Percentiles rank a stretch among this genome's conserved stretches.
These are phyloP conservation scores for Oreochromis spilurus DNA, from an alignment of 2,113 vertebrate species.

Conservation along the genomic window DNA sequence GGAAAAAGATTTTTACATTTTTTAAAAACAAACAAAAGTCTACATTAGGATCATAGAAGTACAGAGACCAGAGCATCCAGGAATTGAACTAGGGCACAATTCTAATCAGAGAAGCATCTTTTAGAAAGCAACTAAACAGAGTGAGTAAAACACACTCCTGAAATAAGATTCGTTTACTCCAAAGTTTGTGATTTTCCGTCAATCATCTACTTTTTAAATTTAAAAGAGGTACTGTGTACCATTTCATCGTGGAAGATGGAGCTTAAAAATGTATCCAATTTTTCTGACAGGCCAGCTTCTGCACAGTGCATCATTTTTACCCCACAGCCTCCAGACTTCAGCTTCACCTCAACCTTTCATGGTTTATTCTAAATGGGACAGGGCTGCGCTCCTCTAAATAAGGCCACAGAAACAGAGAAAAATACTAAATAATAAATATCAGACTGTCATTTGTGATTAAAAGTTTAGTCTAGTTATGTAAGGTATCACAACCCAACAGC, in stretches of 20 bases:
- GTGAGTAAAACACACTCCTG: background rate
- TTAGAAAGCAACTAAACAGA: background rate
- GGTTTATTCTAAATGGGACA: background rate
- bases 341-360: background rate
- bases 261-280: background rate
- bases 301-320: background rate
- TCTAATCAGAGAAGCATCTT: background rate
- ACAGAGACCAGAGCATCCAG: background rate
- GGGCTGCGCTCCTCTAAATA: background rate
- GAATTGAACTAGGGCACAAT: background rate
- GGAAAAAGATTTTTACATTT: background rate
- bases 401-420: background rate
- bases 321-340: background rate
- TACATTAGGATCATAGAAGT: background rate
- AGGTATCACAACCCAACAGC: fast-evolving
- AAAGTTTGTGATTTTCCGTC: background rate
- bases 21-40: background rate
- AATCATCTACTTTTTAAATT: background rate
- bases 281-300: background rate
- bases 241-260: background rate
- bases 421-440: background rate
- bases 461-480: background rate
- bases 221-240: background rate
- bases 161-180: background rate
- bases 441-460: background rate